Conservation (phyloP, 2,113 vertebrate species). For the Gopherus evgoodei region DNA sequence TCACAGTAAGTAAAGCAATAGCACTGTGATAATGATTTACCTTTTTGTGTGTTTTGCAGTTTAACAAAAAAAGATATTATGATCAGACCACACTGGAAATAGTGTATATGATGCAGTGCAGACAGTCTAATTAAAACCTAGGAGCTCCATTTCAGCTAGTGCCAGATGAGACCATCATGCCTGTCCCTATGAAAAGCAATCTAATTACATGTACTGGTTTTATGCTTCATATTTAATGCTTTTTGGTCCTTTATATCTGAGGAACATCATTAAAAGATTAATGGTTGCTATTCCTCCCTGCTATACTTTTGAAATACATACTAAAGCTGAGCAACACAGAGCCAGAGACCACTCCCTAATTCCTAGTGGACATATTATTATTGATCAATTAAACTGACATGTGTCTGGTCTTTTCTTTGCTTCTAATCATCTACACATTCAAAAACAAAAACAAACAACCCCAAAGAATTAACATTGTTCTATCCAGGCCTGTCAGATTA, state of each 20-base stretch:
- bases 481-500: constrained; percentile 24
- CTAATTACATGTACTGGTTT: constrained; percentile 33
- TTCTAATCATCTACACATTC: constrained; percentile 49
- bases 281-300: constrained; percentile 5
- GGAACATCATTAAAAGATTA: not conserved
- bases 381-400: constrained; percentile 79
- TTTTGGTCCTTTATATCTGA: not conserved
- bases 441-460: constrained; percentile 4
- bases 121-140: constrained; percentile 69
- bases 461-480: constrained; percentile 31
- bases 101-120: constrained; percentile 39
- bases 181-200: constrained; percentile 19
- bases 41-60: constrained; percentile 8
- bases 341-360: constrained; percentile 83
- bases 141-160: constrained; percentile 60
- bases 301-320: constrained; percentile 68
- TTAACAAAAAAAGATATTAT: not conserved
- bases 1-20: constrained; percentile 36
- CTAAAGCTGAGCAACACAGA: constrained; percentile 52
- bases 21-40: not conserved
- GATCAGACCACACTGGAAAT: not conserved
- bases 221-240: not conserved
- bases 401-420: constrained; percentile 76
- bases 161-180: constrained; percentile 63
- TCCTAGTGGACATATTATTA: constrained; percentile 80